Base-by-base conservation (phyloP, 2,797 vertebrate species). In the Odontamblyopus lacepedii region DNA sequence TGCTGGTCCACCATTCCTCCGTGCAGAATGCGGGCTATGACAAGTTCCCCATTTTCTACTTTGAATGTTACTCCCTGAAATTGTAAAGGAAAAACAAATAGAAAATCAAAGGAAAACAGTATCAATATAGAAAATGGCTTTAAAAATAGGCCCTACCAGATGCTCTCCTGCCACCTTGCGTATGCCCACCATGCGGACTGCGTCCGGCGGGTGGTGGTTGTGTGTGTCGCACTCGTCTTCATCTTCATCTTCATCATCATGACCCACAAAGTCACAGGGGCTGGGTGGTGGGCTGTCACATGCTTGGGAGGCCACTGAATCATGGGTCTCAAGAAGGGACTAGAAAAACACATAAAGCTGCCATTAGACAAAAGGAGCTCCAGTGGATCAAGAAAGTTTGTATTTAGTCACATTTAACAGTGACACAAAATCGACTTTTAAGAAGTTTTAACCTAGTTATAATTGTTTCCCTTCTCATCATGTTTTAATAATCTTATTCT, bases 1-100 rank as follows among this genome's bases (percentile, higher is more conserved):
- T 98, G 96, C 87, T 97, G 96, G 30, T 96, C 97, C 69, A 98
- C 94, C 93, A 96, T 96, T 8, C 97, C 96, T 6, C 96, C 96
- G 0, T 98, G 97, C 55, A 98, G 95, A 76, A 98, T 98, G 16
- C 97, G 95, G 0, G 97, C 96, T 3, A 98, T 96, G 69, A 96
- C 95, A 90, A 98, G 78, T 86, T 98, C 96, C 0, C 96, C 96
- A 0, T 93, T 94, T 70, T 97, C 96, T 75, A 97, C 95, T 1
- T 96, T 95, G 82, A 97, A 98, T 0, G 96, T 97, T 87, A 98
- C 94, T 0, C 97, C 97, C 96, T 98, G 88, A 35, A 80, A 82
- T 13, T 67, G 44, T 29, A 48, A 56, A 44, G 27, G 19, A 11
- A 19, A 55, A 7, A 7, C 9, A 60, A 26, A 4, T 9, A 23